Evolutionary conservation across 2,797 vertebrate species (phyloP), one percentile per base, ranked within the genome.

Genomic region (Ispidina picta): DNA sequence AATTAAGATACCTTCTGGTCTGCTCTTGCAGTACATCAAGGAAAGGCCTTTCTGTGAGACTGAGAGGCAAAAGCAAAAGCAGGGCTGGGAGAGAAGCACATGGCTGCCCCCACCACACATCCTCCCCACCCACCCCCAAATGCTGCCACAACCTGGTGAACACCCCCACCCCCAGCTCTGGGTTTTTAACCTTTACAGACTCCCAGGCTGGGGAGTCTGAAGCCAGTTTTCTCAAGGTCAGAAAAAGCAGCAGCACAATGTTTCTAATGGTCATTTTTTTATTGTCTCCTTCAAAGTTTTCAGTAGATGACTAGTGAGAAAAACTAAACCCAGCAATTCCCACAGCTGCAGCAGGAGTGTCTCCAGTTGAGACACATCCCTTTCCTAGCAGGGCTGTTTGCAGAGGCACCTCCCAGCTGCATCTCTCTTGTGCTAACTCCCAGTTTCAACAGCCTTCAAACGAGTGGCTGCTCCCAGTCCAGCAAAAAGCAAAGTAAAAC

Each of bases 51-150:
- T 63, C 91, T 76, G 46, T 22, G 52, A 92, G 93, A 37, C 8
- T 37, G 48, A 88, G 48, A 78, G 21, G 86, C 63, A 90, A 73
- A 90, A 90, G 39, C 46, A 91, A 94, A 93, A 84, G 18, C 11
- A 44, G 64, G 31, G 22, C 43, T 43, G 63, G 23, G 28, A 78
- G 60, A 58, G 55, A 7, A 0, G 18, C 46, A 48, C 3, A 5
- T 29, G 15, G n/a, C 19, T 25, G 25, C 1, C 33, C 56, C 5
- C 31, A 29, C n/a, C 33, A 88, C 17, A 69, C 59, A 35, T 28
- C 55, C 54, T 63, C 44, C 58, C 22, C 55, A 59, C 10, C 29
- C 43, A 35, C 1, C 31, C 59, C 12, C 10, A 49, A 28, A 41
- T 1, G 25, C 37, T 43, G 39, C 44, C 60, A 73, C 49, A 54